phyloP scores from a whole-genome alignment of 2,113 vertebrate species.

The Heloderma charlesbogerti region DNA sequence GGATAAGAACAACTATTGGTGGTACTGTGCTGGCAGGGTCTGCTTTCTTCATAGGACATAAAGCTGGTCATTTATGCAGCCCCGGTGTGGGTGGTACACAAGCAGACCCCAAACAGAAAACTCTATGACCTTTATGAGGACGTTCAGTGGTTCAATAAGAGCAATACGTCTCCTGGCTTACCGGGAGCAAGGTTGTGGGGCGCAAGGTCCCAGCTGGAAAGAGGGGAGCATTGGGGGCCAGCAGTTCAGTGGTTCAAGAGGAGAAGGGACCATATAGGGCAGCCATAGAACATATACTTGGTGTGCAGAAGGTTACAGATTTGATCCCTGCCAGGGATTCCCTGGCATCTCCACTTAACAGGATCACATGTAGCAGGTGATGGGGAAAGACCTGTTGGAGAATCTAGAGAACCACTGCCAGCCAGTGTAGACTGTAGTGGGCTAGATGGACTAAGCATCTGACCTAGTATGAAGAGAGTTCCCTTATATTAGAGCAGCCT shows the following conservation, averaged over 20 bases:
- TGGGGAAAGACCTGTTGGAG: not conserved
- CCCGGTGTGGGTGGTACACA: not conserved
- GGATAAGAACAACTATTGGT: not conserved
- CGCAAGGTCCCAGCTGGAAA: too few species aligned
- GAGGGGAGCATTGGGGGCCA: too few species aligned
- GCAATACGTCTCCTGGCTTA: too few species aligned
- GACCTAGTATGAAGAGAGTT: too few species aligned
- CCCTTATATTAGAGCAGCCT: too few species aligned
- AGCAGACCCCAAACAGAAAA: not conserved
- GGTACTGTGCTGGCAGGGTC: not conserved
- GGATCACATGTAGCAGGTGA: not conserved
- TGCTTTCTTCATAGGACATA: not conserved
- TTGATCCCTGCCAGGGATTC: not conserved
- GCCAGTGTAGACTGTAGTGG: not conserved
- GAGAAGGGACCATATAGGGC: not conserved
- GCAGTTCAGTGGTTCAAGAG: not conserved
- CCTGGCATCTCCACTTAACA: not conserved
- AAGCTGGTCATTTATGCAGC: not conserved
- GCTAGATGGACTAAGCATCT: not conserved
- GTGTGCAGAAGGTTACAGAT: not conserved
- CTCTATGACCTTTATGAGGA: not conserved
- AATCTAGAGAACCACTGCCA: not conserved
- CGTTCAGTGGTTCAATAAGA: not conserved
- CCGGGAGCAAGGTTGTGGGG: too few species aligned
- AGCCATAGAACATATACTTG: not conserved